phyloP scores from a whole-genome alignment of 2,888 invertebrate species.

The Euphydryas editha region DNA sequence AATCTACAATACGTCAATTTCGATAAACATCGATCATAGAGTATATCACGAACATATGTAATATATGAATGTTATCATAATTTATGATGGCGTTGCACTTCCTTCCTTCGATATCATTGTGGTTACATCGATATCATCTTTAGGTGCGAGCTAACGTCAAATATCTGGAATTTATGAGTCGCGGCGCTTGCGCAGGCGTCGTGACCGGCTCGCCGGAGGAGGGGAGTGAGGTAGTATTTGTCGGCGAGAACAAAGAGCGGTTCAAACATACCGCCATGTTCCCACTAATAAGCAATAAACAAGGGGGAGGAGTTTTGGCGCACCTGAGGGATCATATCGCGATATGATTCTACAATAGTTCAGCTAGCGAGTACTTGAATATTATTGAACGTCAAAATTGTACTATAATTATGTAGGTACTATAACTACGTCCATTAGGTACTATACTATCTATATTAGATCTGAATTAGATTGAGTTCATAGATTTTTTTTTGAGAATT shows the following conservation, averaged over 20 bases:
- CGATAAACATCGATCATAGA: background rate
- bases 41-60: background rate
- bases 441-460: no score
- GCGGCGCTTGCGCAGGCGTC: conserved; percentile 73
- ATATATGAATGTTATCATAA: conserved; percentile 46
- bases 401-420: no score
- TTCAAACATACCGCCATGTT: conserved; percentile 79
- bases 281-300: conserved; percentile 83
- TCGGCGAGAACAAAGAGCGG: conserved; percentile 81
- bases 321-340: conserved; percentile 80
- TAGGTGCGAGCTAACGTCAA: conserved; percentile 72
- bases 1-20: background rate
- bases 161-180: conserved; percentile 81
- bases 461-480: no score
- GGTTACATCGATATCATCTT: conserved; percentile 77
- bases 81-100: conserved; percentile 64
- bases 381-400: background rate
- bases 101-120: conserved; percentile 76
- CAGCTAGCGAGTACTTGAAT: background rate
- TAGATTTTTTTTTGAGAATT: no score
- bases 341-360: conserved; percentile 45
- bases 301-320: conserved; percentile 80
- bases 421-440: no score
- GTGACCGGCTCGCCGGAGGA: conserved; percentile 61
- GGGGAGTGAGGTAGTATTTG: conserved; percentile 49